These are phyloP conservation scores for Cryptus viduatorius DNA, from an alignment of 2,888 invertebrate genomes.

Conservation along the genomic window DNA sequence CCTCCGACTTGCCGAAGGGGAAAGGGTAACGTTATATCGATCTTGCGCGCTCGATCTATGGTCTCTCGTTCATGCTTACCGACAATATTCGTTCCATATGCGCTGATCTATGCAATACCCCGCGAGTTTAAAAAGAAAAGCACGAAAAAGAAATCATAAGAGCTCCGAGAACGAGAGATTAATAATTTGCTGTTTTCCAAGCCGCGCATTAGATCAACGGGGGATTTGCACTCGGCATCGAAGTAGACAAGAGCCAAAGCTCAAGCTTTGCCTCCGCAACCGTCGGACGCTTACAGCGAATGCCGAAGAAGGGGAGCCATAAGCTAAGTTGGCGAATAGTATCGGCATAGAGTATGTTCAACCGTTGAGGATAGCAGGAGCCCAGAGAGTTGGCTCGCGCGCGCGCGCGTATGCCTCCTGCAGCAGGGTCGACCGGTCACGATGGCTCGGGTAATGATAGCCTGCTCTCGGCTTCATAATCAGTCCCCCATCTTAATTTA, in stretches of 20 bases:
- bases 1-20: conserved; percentile 42
- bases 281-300: background rate
- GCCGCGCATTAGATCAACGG: conserved; percentile 80
- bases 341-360: conserved; percentile 38
- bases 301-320: background rate
- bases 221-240: conserved; percentile 19
- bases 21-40: conserved; percentile 22
- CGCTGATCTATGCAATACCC: conserved; percentile 79
- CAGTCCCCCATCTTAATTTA: conserved; percentile 85
- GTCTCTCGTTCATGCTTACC: conserved; percentile 55
- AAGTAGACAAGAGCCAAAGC: conserved; percentile 43
- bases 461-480: conserved; percentile 83
- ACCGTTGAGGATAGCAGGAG: conserved; percentile 48
- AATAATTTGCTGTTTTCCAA: conserved; percentile 83
- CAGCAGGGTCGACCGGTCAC: conserved; percentile 83
- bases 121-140: conserved; percentile 21
- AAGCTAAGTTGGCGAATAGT: background rate
- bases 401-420: conserved; percentile 75
- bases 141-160: conserved; percentile 46
- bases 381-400: conserved; percentile 49
- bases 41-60: background rate
- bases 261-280: conserved; percentile 16
- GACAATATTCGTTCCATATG: conserved; percentile 80
- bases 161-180: conserved; percentile 74
- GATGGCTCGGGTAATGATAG: conserved; percentile 84